Evolutionary conservation across 2,797 vertebrate species (phyloP).

Genomic region (Darevskia mixta): DNA sequence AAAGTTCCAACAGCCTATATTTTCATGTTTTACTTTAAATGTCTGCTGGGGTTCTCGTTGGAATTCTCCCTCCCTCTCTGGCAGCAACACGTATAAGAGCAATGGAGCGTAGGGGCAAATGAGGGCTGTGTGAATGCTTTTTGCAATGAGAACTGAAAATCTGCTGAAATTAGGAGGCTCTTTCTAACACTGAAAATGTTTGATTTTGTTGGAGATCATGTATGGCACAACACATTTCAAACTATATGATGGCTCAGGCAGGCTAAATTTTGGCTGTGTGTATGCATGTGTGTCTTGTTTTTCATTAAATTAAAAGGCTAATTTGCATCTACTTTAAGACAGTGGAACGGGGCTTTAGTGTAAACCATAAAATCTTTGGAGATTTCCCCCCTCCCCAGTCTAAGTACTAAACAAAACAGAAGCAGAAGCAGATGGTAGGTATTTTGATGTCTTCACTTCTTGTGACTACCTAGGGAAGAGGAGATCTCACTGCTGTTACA

Average conservation of each 20-base stretch:
- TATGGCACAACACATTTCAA: neutral
- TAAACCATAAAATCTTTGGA: slow-evolving; percentile 26
- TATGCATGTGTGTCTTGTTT: neutral
- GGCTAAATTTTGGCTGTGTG: neutral
- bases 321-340: slow-evolving; percentile 21
- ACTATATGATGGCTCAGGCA: neutral
- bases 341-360: slow-evolving; percentile 12
- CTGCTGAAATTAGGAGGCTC: neutral
- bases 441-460: slow-evolving; percentile 51
- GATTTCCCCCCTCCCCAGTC: slow-evolving; percentile 15
- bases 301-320: slow-evolving; percentile 1
- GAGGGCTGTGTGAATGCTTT: neutral
- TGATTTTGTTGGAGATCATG: neutral
- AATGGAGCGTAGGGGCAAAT: neutral
- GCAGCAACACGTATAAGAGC: too few relatives aligned
- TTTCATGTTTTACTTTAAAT: too few relatives aligned
- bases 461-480: neutral
- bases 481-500: neutral
- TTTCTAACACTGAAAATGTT: neutral
- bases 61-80: too few relatives aligned
- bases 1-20: too few relatives aligned
- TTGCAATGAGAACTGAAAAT: neutral
- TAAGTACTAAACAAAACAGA: slow-evolving; percentile 42
- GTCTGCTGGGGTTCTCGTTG: too few relatives aligned
- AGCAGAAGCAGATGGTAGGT: slow-evolving; percentile 45